A percentile compares a stretch with the other conserved stretches of the same genome.
Conservation (phyloP, 92 coral and sea anemone genomes). For the Zoanthus sociatus region DNA sequence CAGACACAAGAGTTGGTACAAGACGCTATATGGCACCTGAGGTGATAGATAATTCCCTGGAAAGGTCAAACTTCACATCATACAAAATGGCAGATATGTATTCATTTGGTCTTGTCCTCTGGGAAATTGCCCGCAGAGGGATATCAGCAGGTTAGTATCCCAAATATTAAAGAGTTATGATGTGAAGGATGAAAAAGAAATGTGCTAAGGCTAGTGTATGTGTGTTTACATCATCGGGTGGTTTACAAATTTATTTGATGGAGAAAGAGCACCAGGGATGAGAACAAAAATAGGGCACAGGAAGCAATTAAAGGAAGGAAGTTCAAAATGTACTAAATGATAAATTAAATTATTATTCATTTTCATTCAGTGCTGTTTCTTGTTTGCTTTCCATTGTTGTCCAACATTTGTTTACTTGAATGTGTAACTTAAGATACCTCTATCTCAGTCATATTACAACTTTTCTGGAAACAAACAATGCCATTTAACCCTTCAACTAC, state of each 20-base stretch:
- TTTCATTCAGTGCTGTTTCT: background rate
- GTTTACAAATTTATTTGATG: too few relatives aligned
- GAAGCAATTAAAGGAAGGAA: too few relatives aligned
- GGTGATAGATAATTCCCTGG: slow-evolving; percentile 84
- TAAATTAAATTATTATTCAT: too few relatives aligned
- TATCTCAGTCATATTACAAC: background rate
- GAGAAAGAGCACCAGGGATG: too few relatives aligned
- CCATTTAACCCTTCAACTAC: too few relatives aligned
- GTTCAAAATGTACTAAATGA: too few relatives aligned
- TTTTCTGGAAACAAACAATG: too few relatives aligned
- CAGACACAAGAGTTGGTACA: slow-evolving; percentile 85
- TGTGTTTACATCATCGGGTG: too few relatives aligned
- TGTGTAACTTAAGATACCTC: background rate
- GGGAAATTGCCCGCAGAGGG: slow-evolving; percentile 95
- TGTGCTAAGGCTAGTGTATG: background rate
- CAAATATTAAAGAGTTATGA: background rate
- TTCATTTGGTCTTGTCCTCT: slow-evolving; percentile 96
- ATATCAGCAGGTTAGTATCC: slow-evolving; percentile 82
- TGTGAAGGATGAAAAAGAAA: background rate
- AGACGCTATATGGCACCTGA: slow-evolving; percentile 98
- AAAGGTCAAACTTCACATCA: slow-evolving; percentile 84
- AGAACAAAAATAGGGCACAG: too few relatives aligned
- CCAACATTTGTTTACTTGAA: background rate
- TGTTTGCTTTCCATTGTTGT: background rate
- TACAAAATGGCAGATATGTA: slow-evolving; percentile 96